These are phyloP conservation scores for Conus betulinus DNA, from an alignment of 1,140 invertebrate genomes.

Conservation along the genomic window DNA sequence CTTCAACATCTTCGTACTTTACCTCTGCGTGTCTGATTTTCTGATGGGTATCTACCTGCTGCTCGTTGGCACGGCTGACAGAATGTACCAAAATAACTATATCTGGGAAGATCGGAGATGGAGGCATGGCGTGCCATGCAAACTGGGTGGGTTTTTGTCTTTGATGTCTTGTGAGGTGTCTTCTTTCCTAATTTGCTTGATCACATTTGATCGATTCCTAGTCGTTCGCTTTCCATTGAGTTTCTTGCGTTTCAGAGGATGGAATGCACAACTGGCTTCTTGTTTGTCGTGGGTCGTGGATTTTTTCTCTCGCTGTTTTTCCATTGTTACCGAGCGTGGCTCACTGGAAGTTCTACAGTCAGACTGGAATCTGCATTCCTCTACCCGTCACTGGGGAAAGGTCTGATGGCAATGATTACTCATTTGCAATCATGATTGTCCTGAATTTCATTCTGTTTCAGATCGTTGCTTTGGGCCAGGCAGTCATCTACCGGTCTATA, in stretches of 20 bases:
- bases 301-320: not conserved
- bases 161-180: not conserved
- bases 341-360: constrained; percentile 1
- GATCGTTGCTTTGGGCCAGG: not conserved
- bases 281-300: not conserved
- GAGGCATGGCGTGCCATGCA: not conserved
- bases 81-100: not conserved
- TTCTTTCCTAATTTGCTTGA: not conserved
- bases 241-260: not conserved
- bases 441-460: not conserved
- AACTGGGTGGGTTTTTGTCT: not conserved
- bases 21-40: not conserved
- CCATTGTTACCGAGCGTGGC: not conserved
- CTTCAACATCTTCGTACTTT: not conserved
- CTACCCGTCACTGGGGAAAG: not conserved
- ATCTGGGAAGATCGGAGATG: not conserved
- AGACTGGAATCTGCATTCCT: not conserved
- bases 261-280: not conserved
- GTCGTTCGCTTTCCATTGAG: not conserved
- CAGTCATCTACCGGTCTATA: not conserved
- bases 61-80: not conserved
- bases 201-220: not conserved
- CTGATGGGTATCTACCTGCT: not conserved
- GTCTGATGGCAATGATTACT: not conserved
- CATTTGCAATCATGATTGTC: not conserved